Conservation (phyloP, 2,888 invertebrate species). For the Idaea straminata region DNA sequence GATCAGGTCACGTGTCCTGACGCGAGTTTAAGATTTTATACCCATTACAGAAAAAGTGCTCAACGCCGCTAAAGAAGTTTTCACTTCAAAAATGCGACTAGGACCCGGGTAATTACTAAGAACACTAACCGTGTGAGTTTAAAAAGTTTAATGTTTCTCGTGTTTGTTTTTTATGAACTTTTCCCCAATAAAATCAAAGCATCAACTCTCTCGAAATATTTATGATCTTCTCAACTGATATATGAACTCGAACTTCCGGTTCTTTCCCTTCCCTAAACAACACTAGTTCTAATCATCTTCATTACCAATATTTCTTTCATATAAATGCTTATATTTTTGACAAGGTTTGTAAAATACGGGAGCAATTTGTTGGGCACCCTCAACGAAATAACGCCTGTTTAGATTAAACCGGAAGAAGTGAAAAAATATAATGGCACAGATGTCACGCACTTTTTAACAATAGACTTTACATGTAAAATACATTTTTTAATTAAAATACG, state of each 20-base stretch:
- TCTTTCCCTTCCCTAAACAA: constrained; percentile 23
- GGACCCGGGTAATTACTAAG: too few relatives aligned
- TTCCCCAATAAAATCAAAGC: background rate
- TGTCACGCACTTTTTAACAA: background rate
- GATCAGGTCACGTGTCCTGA: too few relatives aligned
- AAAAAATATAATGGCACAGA: background rate
- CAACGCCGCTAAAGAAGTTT: too few relatives aligned
- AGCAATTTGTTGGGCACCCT: constrained; percentile 16
- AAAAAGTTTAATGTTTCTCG: background rate
- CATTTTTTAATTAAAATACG: too few relatives aligned
- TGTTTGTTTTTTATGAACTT: background rate
- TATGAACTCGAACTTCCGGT: constrained; percentile 62
- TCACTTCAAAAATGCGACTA: too few relatives aligned
- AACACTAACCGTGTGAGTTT: background rate
- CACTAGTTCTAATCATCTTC: constrained; percentile 22
- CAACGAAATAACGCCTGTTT: constrained; percentile 8
- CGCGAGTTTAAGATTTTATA: too few relatives aligned
- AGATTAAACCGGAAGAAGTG: background rate
- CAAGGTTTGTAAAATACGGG: constrained; percentile 3
- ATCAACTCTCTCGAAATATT: constrained; percentile 50
- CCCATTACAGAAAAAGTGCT: too few relatives aligned
- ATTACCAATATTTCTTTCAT: constrained; percentile 16
- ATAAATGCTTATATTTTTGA: constrained; percentile 17
- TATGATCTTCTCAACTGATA: constrained; percentile 63
- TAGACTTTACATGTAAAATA: background rate